Evolutionary conservation across 2,888 invertebrate genomes (phyloP), one percentile per base, ranked within the genome.

Genomic region (Netelia fuscicornis): DNA sequence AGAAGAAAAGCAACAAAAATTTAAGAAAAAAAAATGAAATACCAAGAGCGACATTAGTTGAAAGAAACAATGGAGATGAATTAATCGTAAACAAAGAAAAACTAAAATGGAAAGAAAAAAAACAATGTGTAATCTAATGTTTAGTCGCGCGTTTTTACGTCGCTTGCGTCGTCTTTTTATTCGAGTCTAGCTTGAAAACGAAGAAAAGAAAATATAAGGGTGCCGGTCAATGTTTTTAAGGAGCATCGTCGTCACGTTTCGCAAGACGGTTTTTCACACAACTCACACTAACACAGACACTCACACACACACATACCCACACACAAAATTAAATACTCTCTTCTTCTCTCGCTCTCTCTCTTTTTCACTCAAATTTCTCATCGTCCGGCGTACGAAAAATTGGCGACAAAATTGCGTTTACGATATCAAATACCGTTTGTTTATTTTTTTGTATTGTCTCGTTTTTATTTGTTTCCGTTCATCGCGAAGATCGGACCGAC

Each of bases 101-200:
- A 48, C 17, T 17, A 17, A 79, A 74, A 76, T 8, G n/a, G 37
- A 23, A 62, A 9, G 48, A 62, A 67, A 84, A 77, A 52, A 77
- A 56, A 81, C 74, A 75, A 87, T 76, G 86, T 87, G 86, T 88
- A 87, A 87, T 85, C 84, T 88, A 88, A 86, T 84, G 87, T 88
- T 88, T 89, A 90, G 89, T 91, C 90, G 90, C 87, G 87, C 88
- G 87, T 89, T 89, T 30, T 30, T 86, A 89, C 88, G 88, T 89
- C 88, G 90, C 89, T 90, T 91, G 88, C 91, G 87, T 90, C 90
- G 90, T 91, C 87, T 87, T 89, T 90, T 90, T 88, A 87, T 62
- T 90, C 86, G 84, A 88, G 85, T 85, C 65, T 83, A 82, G 87
- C 86, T 84, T 84, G 80, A 82, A 80, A 78, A 17, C 17, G 10